These are phyloP conservation scores for Cossypha niveicapilla DNA, from an alignment of 2,797 vertebrate genomes.

Conservation along the genomic window DNA sequence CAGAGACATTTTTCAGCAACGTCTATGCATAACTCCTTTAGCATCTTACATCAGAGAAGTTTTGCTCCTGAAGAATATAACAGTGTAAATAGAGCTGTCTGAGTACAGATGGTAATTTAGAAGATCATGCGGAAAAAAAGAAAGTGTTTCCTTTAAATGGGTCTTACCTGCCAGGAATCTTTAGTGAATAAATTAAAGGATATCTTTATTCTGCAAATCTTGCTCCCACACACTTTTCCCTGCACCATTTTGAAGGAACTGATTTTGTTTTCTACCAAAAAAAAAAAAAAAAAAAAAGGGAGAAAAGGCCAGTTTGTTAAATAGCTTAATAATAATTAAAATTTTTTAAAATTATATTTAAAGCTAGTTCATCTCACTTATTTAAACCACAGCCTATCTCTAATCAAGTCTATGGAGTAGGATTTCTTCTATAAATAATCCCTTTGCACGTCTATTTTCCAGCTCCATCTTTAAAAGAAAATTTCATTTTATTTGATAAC, in stretches of 20 bases:
- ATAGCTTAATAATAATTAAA: background rate
- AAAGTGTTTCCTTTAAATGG: conserved; percentile 23
- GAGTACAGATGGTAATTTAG: conserved; percentile 17
- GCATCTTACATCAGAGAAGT: background rate
- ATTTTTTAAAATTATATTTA: background rate
- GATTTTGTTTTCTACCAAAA: accelerated
- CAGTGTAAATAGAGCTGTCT: conserved; percentile 25
- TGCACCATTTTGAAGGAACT: background rate
- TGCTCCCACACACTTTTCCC: background rate
- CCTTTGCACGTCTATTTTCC: background rate
- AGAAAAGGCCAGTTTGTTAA: background rate
- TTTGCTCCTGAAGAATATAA: conserved; percentile 12
- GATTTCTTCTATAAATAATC: background rate
- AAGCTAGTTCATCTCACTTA: background rate
- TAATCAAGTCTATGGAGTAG: background rate
- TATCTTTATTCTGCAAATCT: background rate
- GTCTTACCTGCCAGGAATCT: conserved; percentile 46
- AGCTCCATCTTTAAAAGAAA: background rate
- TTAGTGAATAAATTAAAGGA: conserved; percentile 29
- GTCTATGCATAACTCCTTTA: background rate
- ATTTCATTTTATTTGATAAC: background rate
- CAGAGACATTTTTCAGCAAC: background rate
- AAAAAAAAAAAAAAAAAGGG: no score
- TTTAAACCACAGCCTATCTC: background rate
- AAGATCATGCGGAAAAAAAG: conserved; percentile 15